Base-by-base conservation (phyloP, 1,140 invertebrate species). In the Rhopalosiphum padi region DNA sequence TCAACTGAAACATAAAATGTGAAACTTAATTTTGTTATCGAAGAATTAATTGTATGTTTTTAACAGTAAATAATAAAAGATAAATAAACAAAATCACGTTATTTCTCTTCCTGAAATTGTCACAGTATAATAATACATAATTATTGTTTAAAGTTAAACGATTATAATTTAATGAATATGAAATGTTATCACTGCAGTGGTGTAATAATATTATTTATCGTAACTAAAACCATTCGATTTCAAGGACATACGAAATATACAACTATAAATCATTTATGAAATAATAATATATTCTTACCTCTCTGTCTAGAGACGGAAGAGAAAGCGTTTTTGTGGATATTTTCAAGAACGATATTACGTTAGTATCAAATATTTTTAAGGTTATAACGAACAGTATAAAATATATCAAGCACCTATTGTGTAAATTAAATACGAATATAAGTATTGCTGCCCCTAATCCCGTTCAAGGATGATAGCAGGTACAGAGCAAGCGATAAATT, bases 51-150 rank as follows among this genome's bases (percentile, higher is more conserved):
- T 30, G 1, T 68, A 68, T 11, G 30, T 68, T 68, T 68, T 30
- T 18, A n/a, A 15, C 15, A 15, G 3, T n/a, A 77, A 77, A 77
- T 18, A 77, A 77, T 77, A 35, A 77, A 77, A 83, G 77, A 37
- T 83, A 37, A 83, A 83, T 37, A 37, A 37, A 83, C 35, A 83
- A 83, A 83, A 23, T 83, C 35, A 37, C 21, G 6, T 83, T 37
- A 83, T 37, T 37, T 37, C 21, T 22, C 18, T 77, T 77, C 60
- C 15, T n/a, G n/a, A 83, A 83, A 37, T 37, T 9, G 35, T 83
- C 77, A 83, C n/a, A 83, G 18, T 37, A 83, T 83, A 37, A 83
- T 83, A 83, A 37, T 83, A 83, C 35, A 83, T 83, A 83, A 37
- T 83, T 37, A 18, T 37, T 6, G 30, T 77, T 77, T 77, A 77